Evolutionary conservation across 2,888 invertebrate genomes (phyloP).

Genomic region (Dermolepida albohirtum): DNA sequence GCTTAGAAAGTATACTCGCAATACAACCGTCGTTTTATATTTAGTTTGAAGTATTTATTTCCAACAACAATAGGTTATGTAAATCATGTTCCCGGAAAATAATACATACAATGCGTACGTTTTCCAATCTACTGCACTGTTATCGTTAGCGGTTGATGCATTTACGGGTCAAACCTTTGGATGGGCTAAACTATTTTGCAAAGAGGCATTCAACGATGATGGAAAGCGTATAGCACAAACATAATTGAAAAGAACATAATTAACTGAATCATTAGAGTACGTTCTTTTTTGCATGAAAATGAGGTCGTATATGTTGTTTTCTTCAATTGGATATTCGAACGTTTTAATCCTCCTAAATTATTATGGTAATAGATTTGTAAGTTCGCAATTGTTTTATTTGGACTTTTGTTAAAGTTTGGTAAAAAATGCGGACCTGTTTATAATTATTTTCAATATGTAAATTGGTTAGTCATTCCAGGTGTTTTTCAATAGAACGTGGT

Average conservation of each 20-base stretch:
- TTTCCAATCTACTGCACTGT: constrained; percentile 26
- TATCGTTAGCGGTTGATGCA: constrained; percentile 6
- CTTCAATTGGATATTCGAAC: too few species aligned
- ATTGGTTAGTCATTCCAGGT: too few species aligned
- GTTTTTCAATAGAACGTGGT: too few species aligned
- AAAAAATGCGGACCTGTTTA: too few species aligned
- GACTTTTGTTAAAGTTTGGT: too few species aligned
- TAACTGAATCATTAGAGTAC: constrained; percentile 1
- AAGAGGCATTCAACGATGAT: constrained; percentile 10
- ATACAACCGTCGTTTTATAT: background rate
- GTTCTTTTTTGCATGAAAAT: too few species aligned
- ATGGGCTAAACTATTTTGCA: background rate
- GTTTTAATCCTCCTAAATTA: too few species aligned
- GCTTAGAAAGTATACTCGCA: background rate
- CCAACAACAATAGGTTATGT: constrained; percentile 31
- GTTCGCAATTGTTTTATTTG: too few species aligned
- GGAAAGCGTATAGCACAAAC: background rate
- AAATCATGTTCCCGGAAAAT: constrained; percentile 27
- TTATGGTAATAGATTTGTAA: too few species aligned
- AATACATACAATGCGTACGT: constrained; percentile 28
- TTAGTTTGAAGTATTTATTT: constrained; percentile 9
- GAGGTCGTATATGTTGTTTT: too few species aligned
- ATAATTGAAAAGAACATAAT: constrained; percentile 27
- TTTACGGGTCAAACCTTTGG: constrained; percentile 25
- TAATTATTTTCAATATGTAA: too few species aligned